Base-by-base conservation (phyloP, 2,113 vertebrate species). In the Phyllopteryx taeniolatus region DNA sequence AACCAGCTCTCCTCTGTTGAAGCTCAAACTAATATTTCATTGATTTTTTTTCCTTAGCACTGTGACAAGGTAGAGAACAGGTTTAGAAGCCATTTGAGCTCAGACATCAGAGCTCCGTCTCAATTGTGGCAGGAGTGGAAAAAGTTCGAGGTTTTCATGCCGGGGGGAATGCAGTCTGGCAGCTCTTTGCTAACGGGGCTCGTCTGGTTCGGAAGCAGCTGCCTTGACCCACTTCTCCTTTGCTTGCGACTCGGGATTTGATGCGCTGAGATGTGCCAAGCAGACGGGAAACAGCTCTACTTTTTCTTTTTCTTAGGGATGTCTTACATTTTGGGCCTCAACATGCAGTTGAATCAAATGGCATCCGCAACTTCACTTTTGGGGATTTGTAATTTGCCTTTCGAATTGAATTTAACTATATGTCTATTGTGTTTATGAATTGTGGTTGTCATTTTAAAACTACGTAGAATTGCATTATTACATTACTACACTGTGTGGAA, bases 211-310 rank as follows among this genome's bases (percentile, higher is more conserved):
- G 75, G 67, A 78, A 78, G 43, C 75, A 61, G 77, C 75, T 65
- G 68, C 73, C 71, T 5, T 87, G 89, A 88, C 86, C 87, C 86
- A 87, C n/a, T 86, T 92, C 82, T 85, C 70, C 72, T 65, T 74
- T 82, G 66, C 66, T 64, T 8, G 67, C 44, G 13, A 76, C 77
- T 79, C 69, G 57, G 71, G 70, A 64, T 79, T 68, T 63, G 57
- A 80, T 53, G 17, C n/a, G 65, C 56, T 51, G 71, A 71, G 57
- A 77, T 53, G 60, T 62, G 66, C 33, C 31, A 43, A 79, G 72
- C 79, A 84, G 83, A 79, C 70, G 6, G 17, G 42, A 70, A 76
- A 73, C 57, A 83, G 79, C 20, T 84, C 85, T 87, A 72, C 31
- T 33, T 54, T 68, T 53, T 39, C 17, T 54, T 68, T 68, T 68